Evolutionary conservation across 2,113 vertebrate species (phyloP).

Genomic region (Eleginops maclovinus): DNA sequence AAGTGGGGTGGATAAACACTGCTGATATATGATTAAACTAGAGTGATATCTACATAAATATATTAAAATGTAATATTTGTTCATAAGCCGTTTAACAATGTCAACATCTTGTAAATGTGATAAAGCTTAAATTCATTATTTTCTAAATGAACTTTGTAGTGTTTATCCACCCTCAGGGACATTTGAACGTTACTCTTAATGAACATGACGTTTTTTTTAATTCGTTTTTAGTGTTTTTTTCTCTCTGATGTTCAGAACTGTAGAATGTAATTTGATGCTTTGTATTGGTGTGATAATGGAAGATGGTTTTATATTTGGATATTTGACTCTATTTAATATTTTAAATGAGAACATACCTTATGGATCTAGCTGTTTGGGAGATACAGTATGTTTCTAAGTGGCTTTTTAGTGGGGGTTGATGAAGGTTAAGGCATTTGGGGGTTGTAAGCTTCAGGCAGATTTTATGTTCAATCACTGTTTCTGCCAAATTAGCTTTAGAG

Average conservation of each 20-base stretch:
- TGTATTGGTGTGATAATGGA: conserved; percentile 87
- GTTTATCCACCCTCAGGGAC: conserved; percentile 41
- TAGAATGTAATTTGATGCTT: conserved; percentile 94
- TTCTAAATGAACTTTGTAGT: conserved; percentile 33
- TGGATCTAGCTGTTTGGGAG: conserved; percentile 86
- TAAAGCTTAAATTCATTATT: conserved; percentile 18
- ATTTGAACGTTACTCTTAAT: conserved; percentile 45
- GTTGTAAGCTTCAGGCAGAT: background rate
- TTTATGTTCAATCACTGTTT: conserved; percentile 6
- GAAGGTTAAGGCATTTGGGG: conserved; percentile 1
- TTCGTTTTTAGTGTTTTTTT: conserved; percentile 76
- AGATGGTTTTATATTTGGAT: conserved; percentile 87
- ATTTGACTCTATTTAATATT: conserved; percentile 88
- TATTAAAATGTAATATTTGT: background rate
- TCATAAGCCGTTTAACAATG: conserved; percentile 3
- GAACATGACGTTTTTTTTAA: conserved; percentile 69
- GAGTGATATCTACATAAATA: background rate
- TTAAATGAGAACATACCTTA: conserved; percentile 83
- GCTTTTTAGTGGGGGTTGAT: conserved; percentile 35
- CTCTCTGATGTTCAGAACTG: conserved; percentile 85
- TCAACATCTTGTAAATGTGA: conserved; percentile 30
- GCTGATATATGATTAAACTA: conserved; percentile 12
- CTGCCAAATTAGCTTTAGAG: conserved; percentile 2
- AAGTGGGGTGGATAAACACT: conserved; percentile 79
- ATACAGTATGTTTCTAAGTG: conserved; percentile 81